Evolutionary conservation across 1,140 invertebrate species (phyloP), one percentile per base, ranked within the genome.

Genomic region (Euborellia annulipes): DNA sequence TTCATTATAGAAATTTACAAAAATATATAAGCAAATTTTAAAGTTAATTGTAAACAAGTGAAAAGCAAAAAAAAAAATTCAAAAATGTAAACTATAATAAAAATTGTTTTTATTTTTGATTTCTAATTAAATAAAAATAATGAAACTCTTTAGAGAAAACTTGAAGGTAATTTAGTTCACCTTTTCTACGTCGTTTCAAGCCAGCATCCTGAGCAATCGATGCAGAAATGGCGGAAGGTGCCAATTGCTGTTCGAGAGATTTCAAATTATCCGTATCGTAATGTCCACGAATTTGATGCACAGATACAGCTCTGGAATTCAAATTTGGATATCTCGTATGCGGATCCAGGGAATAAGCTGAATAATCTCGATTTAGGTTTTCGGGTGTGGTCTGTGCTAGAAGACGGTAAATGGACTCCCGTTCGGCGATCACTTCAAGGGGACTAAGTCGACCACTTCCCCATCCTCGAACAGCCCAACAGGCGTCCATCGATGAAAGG

Each of bases 301-400:
- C 74, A 23, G 75, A 66, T 6, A 82, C 70, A 44, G 65, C 66
- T 34, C 67, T 63, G 9, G 71, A 66, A 59, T 79, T 79, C 9
- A 79, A 58, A 54, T 76, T 77, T 0, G 71, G 72, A 58, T 79
- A 79, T 51, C 87, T 72, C 16, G 88, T 89, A 32, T 79, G 75
- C 3, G 93, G 93, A 62, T 96, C 89, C 3, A 96, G 65, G 0
- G 87, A 90, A 62, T 94, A 96, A 3, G 79, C 72, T 42, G 76
- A 75, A 54, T 82, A 82, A 65, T 94, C 88, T 55, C 90, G 83
- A 55, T 84, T 83, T 16, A 97, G 68, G 60, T 96, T 97, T 62
- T 96, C 90, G 0, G 92, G 90, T 0, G 90, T 97, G 0, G 93
- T 97, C 73, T 98, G 94, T 43, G 82, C 86, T 55, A 87, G 62